Base-by-base conservation (phyloP, 1,140 invertebrate genomes). In the Colletes latitarsis region DNA sequence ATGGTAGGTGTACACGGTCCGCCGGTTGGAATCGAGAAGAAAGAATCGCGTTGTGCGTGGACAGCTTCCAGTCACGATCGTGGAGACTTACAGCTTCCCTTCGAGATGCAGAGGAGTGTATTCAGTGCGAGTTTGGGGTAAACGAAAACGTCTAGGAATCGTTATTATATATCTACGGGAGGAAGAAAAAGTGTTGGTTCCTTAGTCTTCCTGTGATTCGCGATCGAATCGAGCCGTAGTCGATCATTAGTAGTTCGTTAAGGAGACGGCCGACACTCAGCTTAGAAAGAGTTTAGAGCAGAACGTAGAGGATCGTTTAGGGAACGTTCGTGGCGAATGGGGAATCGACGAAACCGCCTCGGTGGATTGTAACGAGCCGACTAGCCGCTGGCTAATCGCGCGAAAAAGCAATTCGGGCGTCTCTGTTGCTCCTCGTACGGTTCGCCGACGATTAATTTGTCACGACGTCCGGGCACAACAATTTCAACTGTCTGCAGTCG, bases 401-500 rank as follows among this genome's bases (percentile, higher is more conserved):
- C 30, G 71, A 81, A 88, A 88, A 79, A 81, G 64, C 53, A 19
- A 87, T 87, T 85, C 66, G 14, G 21, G 3, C 8, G 0, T 21
- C 43, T 19, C 2, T 8, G 52, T 58, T 6, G 19, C n/a, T 67
- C n/a, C 43, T 6, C 43, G 4, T 41, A 12, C 64, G 58, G 74
- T 30, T 2, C 72, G 70, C 52, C 72, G 80, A 67, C 76, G 84
- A 88, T 88, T 88, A 88, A 88, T 88, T 88, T 88, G 86, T 88
- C 87, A 88, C 78, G 67, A 71, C 76, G 82, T 53, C 64, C 57
- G 39, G 49, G 77, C 71, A 77, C 77, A 88, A 86, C 72, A 79
- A 88, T 88, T 88, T 88, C 76, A 83, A 83, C 72, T 80, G 86
- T 86, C 72, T 73, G 58, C 84, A 84, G 74, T 69, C 72, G 72